phyloP scores from a whole-genome alignment of 2,888 invertebrate species.

The Heteromurus nitidus region DNA sequence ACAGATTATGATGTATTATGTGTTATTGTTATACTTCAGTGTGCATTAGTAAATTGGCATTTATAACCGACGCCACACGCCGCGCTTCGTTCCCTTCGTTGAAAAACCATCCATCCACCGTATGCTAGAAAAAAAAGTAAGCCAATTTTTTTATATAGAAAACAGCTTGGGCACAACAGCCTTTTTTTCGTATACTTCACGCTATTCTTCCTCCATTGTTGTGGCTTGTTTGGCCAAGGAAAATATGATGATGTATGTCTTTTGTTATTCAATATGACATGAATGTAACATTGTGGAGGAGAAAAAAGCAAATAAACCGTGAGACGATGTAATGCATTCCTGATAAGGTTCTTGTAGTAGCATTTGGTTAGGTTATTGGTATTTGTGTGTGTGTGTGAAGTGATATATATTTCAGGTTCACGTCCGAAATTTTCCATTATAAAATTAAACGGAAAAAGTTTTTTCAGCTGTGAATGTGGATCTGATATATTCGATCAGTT shows the following conservation, averaged over 20 bases:
- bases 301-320: neutral
- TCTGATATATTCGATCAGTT: neutral
- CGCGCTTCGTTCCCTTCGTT: no score
- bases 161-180: no score
- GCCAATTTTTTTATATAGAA: no score
- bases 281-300: slow-evolving; percentile 18
- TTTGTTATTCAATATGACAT: slow-evolving; percentile 40
- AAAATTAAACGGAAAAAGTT: slow-evolving; percentile 50
- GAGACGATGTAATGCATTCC: neutral
- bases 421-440: slow-evolving; percentile 42
- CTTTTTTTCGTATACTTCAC: no score
- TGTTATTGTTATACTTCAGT: slow-evolving; percentile 33
- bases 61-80: neutral
- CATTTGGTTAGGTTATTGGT: neutral
- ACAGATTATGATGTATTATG: slow-evolving; percentile 24
- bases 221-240: neutral
- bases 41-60: slow-evolving; percentile 56
- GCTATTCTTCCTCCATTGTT: neutral
- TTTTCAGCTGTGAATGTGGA: no score
- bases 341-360: neutral
- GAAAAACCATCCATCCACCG: no score
- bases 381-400: neutral
- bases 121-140: no score
- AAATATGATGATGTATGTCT: slow-evolving; percentile 40
- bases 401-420: slow-evolving; percentile 26